Evolutionary conservation across 1,140 invertebrate genomes (phyloP), one percentile per base, ranked within the genome.

Genomic region (Triops longicaudatus): DNA sequence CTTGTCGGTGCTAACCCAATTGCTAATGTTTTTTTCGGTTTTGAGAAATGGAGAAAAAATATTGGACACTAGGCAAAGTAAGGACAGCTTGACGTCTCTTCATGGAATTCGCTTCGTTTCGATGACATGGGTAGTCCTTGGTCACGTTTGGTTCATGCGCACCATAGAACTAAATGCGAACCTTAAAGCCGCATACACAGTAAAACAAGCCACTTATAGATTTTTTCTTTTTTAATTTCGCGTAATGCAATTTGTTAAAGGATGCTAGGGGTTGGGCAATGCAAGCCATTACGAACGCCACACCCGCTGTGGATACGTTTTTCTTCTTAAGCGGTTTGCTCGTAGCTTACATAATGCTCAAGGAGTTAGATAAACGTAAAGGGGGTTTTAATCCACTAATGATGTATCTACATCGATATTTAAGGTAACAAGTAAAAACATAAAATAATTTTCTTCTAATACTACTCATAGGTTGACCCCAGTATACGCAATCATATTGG

Each of bases 71-170:
- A 79, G 79, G 11, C 76, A 80, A 22, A 41, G 92, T 5, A 87
- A 89, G 5, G 93, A 94, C 81, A 93, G 92, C 0, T 91, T 95
- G 76, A 89, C 91, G 73, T 91, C 90, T 6, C 88, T 95, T 42
- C 93, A 95, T 80, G 93, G 93, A 0, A 84, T 96, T 0, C 86
- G 92, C 4, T 90, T 92, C 0, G 88, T 96, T 71, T 94, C 93
- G 79, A 96, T 96, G 93, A 89, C 90, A 10, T 97, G 95, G 95
- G 93, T 97, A 0, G 93, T 98, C 72, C 87, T 96, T 3, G 95
- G 94, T 0, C 95, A 98, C 83, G 93, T 93, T 0, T 95, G 74
- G 73, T 22, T 43, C 10, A 26, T 27, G 6, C 12, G 37, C 4
- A 72, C 22, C 11, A 73, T 9, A n/a, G 17, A 27, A 7, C 43